phyloP scores from a whole-genome alignment of 30 jellyfish, hydroid and myxozoan genomes.

The Catostylus mosaicus region DNA sequence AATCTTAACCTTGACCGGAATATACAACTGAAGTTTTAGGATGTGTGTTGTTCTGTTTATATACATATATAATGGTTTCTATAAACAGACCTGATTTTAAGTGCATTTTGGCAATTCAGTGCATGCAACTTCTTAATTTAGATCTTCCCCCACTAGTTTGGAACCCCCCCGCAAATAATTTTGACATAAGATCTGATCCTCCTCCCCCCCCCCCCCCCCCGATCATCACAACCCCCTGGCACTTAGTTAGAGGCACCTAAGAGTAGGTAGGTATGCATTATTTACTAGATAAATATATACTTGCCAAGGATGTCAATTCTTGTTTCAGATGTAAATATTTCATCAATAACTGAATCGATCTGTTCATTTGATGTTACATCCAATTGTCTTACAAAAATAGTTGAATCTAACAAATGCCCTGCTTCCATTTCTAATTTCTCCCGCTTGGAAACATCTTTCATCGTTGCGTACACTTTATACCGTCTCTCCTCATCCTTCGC shows the following conservation, averaged over 20 bases:
- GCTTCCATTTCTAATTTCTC: constrained; percentile 49
- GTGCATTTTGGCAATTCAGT: no score
- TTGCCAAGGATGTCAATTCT: constrained; percentile 56
- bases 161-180: no score
- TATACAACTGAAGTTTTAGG: no score
- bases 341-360: constrained; percentile 37
- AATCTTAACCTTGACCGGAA: no score
- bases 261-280: not conserved
- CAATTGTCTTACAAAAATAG: constrained; percentile 42
- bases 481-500: constrained; percentile 47
- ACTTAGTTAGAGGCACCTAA: not conserved
- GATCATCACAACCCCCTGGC: no score
- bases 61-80: no score
- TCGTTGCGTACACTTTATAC: constrained; percentile 63
- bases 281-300: not conserved
- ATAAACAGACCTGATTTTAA: no score
- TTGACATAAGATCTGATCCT: no score
- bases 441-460: constrained; percentile 25
- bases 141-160: no score
- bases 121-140: no score
- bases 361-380: constrained; percentile 54
- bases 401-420: constrained; percentile 4
- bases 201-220: no score
- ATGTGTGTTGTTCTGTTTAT: no score
- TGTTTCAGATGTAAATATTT: constrained; percentile 21